Evolutionary conservation across 2,113 vertebrate genomes (phyloP).

Genomic region (Perognathus longimembris): DNA sequence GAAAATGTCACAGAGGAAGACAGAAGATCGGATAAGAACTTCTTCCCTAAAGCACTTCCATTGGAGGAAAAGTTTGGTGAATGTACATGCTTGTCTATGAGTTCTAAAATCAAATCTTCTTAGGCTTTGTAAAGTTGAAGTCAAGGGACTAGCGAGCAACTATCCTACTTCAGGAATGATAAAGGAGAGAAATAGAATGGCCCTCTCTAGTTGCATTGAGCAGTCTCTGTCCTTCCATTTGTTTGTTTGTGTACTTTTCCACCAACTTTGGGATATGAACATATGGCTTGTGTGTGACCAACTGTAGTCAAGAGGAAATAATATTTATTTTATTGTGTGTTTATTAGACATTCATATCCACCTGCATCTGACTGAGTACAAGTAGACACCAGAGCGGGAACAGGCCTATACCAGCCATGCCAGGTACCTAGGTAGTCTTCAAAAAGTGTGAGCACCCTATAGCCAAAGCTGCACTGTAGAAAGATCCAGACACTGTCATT

Average conservation of each 20-base stretch:
- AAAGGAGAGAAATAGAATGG: background rate
- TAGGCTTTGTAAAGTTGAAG: background rate
- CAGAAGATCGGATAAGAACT: background rate
- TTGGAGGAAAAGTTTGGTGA: background rate
- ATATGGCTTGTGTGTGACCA: background rate
- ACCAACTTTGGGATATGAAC: background rate
- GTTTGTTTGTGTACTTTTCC: background rate
- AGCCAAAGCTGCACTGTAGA: background rate
- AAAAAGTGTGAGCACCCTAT: background rate
- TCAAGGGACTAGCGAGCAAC: background rate
- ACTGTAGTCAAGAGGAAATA: constrained; percentile 4
- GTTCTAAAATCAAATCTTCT: background rate
- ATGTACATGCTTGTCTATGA: background rate
- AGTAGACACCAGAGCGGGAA: background rate
- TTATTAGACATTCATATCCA: constrained; percentile 27
- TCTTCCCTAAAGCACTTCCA: background rate
- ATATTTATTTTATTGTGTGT: background rate
- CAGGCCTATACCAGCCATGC: background rate
- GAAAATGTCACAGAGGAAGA: background rate
- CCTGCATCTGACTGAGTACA: background rate
- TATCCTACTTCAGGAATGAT: background rate
- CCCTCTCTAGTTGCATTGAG: background rate
- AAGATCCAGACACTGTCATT: background rate
- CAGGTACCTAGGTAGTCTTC: background rate
- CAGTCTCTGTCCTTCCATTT: background rate